These are phyloP conservation scores for Cassiopea andromeda DNA, from an alignment of 30 jellyfish, hydroid and myxozoan genomes.

Conservation along the genomic window DNA sequence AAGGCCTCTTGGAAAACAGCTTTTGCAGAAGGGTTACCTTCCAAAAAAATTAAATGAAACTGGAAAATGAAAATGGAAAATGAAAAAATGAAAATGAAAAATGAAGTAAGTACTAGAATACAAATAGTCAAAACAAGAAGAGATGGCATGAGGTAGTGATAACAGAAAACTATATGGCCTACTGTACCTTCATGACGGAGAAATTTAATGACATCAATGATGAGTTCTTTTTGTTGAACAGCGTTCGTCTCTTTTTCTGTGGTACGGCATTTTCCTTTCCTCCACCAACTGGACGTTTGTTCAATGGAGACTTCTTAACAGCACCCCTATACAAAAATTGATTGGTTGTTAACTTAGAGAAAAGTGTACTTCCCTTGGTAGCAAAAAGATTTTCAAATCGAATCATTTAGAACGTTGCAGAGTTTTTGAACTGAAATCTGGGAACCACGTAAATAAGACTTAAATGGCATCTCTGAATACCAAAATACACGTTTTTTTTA, in stretches of 20 bases:
- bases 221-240: constrained; percentile 31
- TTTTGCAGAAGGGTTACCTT: no score
- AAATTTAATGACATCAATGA: constrained; percentile 28
- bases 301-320: background rate
- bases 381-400: background rate
- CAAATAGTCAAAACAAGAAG: no score
- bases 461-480: no score
- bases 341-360: background rate
- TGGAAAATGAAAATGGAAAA: no score
- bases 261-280: constrained; percentile 3
- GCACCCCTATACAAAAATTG: background rate
- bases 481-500: no score
- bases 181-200: constrained; percentile 22
- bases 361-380: background rate
- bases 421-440: no score
- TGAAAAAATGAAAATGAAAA: no score
- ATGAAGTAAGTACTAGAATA: no score
- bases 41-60: no score
- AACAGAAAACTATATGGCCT: background rate
- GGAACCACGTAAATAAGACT: no score
- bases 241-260: constrained; percentile 9
- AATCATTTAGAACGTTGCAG: background rate
- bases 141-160: no score
- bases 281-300: background rate
- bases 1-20: no score